Base-by-base conservation (phyloP, 2,797 vertebrate species). In the Oceanodroma leucorhoa region DNA sequence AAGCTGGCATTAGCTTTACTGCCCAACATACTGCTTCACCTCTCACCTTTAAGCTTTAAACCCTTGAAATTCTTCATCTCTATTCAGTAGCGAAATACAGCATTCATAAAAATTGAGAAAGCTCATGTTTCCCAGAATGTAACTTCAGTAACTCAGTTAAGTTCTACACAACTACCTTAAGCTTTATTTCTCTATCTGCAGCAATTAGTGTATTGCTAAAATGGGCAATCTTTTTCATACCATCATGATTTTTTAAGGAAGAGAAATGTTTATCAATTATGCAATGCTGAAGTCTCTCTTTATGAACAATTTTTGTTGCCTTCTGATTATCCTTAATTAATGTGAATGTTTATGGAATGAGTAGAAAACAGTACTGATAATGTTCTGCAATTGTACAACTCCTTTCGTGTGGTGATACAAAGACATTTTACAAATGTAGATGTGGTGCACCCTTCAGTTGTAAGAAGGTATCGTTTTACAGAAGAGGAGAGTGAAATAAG, bases 181-280 rank as follows among this genome's bases (percentile, higher is more conserved):
- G 14, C 51, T 89, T 82, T 58, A n/a, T 72, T 84, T 75, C 38
- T 82, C 6, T 46, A 36, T 29, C 14, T 66, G 14, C 17, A 79
- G 30, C 8, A 32, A 30, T 55, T 80, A 51, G 9, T 0, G 1
- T 45, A 9, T 40, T 73, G 50, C 30, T 79, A 38, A 81, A 86
- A 64, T 11, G 2, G 2, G 12, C 5, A 36, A 2, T 45, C 1
- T 55, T 78, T 72, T 61, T 69, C 1, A 6, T 72, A 19, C 65
- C 7, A 15, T 38, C 5, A 11, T 48, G 19, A 27, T 53, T 92
- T 69, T 90, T 77, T 67, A 90, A 73, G 17, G 48, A 77, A 69
- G n/a, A 43, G 2, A 82, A 80, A 45, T 30, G 2, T 38, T 55
- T 45, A 45, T 48, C 0, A 0, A 5, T 58, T 70, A 21, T 43